A percentile compares a stretch with the other conserved stretches of the same genome.
Conservation (phyloP, 2,113 vertebrate genomes). For the Pluvialis apricaria region DNA sequence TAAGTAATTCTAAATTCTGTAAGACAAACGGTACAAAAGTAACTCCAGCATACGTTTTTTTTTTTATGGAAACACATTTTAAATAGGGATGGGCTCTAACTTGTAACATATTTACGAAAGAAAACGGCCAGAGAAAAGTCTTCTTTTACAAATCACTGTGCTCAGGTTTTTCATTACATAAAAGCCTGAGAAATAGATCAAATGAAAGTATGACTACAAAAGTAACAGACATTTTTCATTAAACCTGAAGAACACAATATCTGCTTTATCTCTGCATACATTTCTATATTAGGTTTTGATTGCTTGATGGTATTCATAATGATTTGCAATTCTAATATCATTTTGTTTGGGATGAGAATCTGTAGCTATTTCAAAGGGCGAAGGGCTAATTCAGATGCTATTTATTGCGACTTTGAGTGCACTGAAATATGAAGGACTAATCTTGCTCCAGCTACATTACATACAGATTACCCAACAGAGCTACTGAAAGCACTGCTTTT, state of each 20-base stretch:
- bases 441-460: conserved; percentile 10
- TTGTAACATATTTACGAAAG: neutral
- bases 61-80: neutral
- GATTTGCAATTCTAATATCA: conserved; percentile 74
- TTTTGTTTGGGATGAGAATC: conserved; percentile 64
- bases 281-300: conserved; percentile 59
- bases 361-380: conserved; percentile 57
- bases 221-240: conserved; percentile 29
- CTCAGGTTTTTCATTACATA: neutral
- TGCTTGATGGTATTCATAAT: conserved; percentile 58
- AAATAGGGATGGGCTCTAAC: neutral
- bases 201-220: neutral
- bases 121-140: neutral
- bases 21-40: neutral
- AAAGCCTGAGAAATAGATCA: neutral
- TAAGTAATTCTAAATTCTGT: neutral
- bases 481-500: neutral
- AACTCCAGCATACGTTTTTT: neutral
- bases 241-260: conserved; percentile 46
- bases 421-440: conserved; percentile 56
- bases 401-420: conserved; percentile 57
- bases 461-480: neutral
- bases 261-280: conserved; percentile 54
- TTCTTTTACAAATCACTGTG: neutral
- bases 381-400: conserved; percentile 61